Evolutionary conservation across 2,888 invertebrate genomes (phyloP), one percentile per base, ranked within the genome.

Genomic region (Quadroppia sp.): DNA sequence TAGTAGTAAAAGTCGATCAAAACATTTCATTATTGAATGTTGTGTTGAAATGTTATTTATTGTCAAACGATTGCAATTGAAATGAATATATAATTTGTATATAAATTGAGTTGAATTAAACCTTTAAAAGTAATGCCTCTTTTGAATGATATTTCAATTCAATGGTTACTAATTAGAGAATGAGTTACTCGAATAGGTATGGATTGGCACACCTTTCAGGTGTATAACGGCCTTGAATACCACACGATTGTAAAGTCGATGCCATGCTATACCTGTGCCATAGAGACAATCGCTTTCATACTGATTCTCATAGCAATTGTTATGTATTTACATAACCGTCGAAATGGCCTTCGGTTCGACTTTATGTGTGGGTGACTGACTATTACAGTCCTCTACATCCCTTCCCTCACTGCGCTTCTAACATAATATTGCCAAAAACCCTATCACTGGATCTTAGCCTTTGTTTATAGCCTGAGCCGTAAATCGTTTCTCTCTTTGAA

Each of bases 361-460:
- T 28, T 50, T 50, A 20, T n/a, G n/a, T 50, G 64, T 64, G 64
- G 64, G 64, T 64, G 64, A 64, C 36, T 64, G 36, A 50, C 50
- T 50, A 50, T 50, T 56, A 20, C 28, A 56, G 13, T 56, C 56
- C 56, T 30, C 28, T 56, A 11, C 23, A 56, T 23, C 56, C 28
- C 28, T 56, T 28, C 7, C 3, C 28, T 28, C 7, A 25, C 23
- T 56, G 13, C 28, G 28, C 56, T 28, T 53, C 11, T 20, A 53
- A 23, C 20, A 20, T 50, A 50, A 20, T 50, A 28, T 28, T 56
- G 56, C 56, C 56, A 56, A 56, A 56, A 56, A 56, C 56, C 25
- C 11, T 23, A 56, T 56, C 28, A 30, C 7, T 28, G 28, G 11
- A 45, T 17, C 20, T 50, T 17, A 56, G 25, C 11, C 28, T 25